These are phyloP conservation scores for Mus caroli DNA, from an alignment of 2,797 vertebrate species.

Conservation along the genomic window DNA sequence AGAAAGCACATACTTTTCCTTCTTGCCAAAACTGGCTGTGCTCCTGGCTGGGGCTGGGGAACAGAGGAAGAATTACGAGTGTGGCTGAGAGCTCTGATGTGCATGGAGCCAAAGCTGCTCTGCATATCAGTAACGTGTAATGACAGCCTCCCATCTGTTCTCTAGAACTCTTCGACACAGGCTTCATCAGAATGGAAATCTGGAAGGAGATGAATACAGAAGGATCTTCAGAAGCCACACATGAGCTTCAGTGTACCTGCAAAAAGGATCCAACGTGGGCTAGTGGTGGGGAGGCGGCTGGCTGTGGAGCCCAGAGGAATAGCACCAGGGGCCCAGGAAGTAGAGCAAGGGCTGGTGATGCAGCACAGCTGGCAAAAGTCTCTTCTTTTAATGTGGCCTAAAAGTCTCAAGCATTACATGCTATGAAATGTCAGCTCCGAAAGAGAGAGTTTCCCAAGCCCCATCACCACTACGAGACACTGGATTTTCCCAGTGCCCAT, in stretches of 20 bases:
- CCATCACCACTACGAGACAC: not conserved
- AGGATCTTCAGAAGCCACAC: constrained; percentile 17
- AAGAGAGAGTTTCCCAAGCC: not conserved
- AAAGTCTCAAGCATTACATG: not conserved
- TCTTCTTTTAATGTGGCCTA: not conserved
- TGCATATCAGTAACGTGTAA: constrained; percentile 79
- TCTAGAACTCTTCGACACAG: constrained; percentile 74
- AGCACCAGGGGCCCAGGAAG: not conserved
- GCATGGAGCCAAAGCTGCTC: constrained; percentile 64
- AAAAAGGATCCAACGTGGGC: not conserved
- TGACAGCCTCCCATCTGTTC: constrained; percentile 85
- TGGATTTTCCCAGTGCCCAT: not conserved
- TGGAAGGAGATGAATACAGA: constrained; percentile 72
- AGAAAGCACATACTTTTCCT: constrained; percentile 76
- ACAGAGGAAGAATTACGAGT: constrained; percentile 81
- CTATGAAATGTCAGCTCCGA: not conserved
- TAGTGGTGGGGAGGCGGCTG: not conserved
- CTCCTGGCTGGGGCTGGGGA: constrained; percentile 77
- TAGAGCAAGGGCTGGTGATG: not conserved
- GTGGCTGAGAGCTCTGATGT: constrained; percentile 69
- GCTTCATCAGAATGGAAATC: constrained; percentile 69
- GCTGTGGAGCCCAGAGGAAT: not conserved
- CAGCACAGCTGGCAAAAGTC: not conserved
- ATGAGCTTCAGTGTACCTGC: constrained; percentile 26
- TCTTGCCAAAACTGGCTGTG: constrained; percentile 80